Evolutionary conservation across 1,140 invertebrate species (phyloP).

Genomic region (Globodera ellingtonae): DNA sequence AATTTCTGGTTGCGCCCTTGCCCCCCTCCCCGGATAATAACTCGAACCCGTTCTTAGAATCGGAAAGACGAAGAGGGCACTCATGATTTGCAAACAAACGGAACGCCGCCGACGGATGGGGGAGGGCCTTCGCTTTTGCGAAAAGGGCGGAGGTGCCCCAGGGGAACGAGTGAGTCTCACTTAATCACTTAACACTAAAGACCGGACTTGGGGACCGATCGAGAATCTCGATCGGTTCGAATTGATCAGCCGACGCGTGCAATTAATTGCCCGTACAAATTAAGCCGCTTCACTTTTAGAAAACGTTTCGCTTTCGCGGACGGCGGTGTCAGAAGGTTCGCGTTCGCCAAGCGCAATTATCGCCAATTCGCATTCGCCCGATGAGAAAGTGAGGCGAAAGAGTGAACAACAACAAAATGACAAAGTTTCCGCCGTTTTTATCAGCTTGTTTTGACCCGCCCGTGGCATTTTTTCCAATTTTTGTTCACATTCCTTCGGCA

Average conservation of each 20-base stretch:
- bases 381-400: neutral
- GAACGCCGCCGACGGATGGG: neutral
- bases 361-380: conserved; percentile 1
- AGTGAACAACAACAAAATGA: neutral
- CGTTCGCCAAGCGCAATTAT: conserved; percentile 4
- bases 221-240: too few relatives aligned
- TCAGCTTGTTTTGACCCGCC: neutral
- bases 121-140: conserved; percentile 20
- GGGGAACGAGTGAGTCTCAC: neutral
- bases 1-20: too few relatives aligned
- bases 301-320: conserved; percentile 10
- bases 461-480: neutral
- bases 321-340: conserved; percentile 5
- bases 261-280: too few relatives aligned
- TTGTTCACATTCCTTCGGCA: neutral
- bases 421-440: neutral
- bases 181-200: neutral
- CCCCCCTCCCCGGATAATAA: too few relatives aligned
- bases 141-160: conserved; percentile 3
- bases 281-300: neutral
- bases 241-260: too few relatives aligned
- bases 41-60: too few relatives aligned
- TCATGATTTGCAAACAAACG: neutral
- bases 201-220: too few relatives aligned
- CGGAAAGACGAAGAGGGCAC: too few relatives aligned